These are phyloP conservation scores for Maconellicoccus hirsutus DNA, from an alignment of 1,140 invertebrate genomes.

Conservation along the genomic window DNA sequence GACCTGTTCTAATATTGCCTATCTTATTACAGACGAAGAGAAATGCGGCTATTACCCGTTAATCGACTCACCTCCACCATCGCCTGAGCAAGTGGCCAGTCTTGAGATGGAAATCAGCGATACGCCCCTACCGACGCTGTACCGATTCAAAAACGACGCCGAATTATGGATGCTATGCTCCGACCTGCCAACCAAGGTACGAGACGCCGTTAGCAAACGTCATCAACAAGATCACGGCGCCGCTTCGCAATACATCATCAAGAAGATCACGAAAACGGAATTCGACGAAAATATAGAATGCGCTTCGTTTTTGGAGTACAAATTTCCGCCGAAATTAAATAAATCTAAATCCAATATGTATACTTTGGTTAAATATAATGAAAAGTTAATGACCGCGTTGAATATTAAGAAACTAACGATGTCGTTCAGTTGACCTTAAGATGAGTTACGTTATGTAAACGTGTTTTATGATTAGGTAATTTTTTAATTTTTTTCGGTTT, in stretches of 20 bases:
- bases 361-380: background rate
- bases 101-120: background rate
- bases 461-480: no score
- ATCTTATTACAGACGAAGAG: background rate
- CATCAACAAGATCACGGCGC: background rate
- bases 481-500: no score
- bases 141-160: background rate
- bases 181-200: background rate
- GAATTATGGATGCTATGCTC: slow-evolving; percentile 10
- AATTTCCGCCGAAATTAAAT: background rate
- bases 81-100: background rate
- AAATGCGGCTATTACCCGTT: background rate
- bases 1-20: no score
- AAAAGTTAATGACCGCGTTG: background rate
- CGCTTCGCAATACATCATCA: background rate
- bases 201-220: background rate
- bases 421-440: slow-evolving; percentile 13
- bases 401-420: background rate
- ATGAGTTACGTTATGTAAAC: no score
- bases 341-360: background rate
- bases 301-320: background rate
- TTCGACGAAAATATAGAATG: slow-evolving; percentile 8
- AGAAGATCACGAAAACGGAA: background rate
- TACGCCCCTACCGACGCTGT: background rate
- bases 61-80: background rate